These are phyloP conservation scores for Ochropleura leucogaster DNA, from an alignment of 2,888 invertebrate genomes.

Conservation along the genomic window DNA sequence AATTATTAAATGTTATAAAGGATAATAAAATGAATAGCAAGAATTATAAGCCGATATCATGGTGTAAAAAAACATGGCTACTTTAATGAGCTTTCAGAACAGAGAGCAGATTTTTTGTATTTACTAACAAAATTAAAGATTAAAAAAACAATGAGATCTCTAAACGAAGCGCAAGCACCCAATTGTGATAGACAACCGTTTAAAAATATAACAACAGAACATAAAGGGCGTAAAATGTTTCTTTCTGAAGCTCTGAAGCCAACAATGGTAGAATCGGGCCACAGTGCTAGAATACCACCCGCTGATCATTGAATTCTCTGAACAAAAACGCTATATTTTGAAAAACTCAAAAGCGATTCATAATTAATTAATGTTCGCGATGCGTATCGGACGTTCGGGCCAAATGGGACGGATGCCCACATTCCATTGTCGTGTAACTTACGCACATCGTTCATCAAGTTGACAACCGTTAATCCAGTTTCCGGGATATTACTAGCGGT, in stretches of 20 bases:
- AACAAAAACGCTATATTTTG: conserved; percentile 63
- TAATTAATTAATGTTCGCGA: conserved; percentile 84
- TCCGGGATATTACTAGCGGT: conserved; percentile 81
- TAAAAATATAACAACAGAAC: conserved; percentile 53
- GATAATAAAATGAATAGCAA: background rate
- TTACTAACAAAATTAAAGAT: conserved; percentile 25
- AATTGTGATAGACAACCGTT: conserved; percentile 61
- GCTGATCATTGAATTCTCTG: conserved; percentile 57
- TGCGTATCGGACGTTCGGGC: conserved; percentile 81
- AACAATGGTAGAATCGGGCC: conserved; percentile 62
- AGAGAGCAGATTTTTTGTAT: conserved; percentile 2
- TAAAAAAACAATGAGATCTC: conserved; percentile 36
- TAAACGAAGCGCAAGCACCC: conserved; percentile 30
- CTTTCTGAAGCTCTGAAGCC: conserved; percentile 45
- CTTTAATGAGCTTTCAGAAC: conserved; percentile 2
- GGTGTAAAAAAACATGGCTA: background rate
- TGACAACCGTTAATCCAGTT: conserved; percentile 90
- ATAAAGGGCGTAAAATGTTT: conserved; percentile 55
- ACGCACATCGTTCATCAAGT: conserved; percentile 89
- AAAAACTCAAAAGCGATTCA: conserved; percentile 77
- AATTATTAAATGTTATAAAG: no score
- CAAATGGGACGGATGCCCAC: conserved; percentile 85
- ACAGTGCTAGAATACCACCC: conserved; percentile 61
- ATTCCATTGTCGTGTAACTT: conserved; percentile 89
- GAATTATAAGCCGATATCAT: background rate